Evolutionary conservation across 2,113 vertebrate species (phyloP).

Genomic region (Hemiprocne comata): DNA sequence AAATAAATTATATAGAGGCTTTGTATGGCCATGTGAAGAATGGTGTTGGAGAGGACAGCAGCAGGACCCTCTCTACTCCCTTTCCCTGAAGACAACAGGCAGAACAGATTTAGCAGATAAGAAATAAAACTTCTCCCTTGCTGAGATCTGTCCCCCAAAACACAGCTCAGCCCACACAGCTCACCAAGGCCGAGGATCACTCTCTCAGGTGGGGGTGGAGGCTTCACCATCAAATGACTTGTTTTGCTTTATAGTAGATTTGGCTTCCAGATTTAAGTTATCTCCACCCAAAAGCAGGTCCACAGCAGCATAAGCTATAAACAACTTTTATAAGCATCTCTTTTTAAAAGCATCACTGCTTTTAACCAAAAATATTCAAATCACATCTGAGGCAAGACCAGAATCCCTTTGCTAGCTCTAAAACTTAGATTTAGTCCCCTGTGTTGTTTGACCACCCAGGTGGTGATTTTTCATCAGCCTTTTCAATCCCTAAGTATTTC

Average conservation of each 20-base stretch:
- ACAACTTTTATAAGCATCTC: no score
- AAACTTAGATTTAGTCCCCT: not conserved
- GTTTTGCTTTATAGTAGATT: not conserved
- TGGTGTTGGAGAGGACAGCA: not conserved
- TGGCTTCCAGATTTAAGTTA: not conserved
- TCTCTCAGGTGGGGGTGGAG: not conserved
- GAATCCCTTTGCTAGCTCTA: not conserved
- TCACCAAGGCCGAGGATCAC: fast-evolving
- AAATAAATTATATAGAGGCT: not conserved
- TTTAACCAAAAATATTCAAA: not conserved
- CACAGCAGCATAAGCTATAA: fast-evolving
- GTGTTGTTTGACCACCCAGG: not conserved
- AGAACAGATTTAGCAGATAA: not conserved
- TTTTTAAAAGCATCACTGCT: not conserved
- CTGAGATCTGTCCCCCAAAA: not conserved
- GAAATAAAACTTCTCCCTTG: not conserved
- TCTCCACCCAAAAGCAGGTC: not conserved
- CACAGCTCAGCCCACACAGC: fast-evolving
- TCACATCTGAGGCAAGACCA: not conserved
- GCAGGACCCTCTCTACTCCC: not conserved
- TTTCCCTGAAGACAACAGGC: fast-evolving
- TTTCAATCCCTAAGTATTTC: not conserved
- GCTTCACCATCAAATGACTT: not conserved
- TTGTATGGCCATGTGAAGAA: not conserved
- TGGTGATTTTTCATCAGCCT: not conserved